Percentiles rank a stretch among this genome's conserved stretches.
These are phyloP conservation scores for Dicentrarchus labrax DNA, from an alignment of 2,113 vertebrate species.

Conservation along the genomic window DNA sequence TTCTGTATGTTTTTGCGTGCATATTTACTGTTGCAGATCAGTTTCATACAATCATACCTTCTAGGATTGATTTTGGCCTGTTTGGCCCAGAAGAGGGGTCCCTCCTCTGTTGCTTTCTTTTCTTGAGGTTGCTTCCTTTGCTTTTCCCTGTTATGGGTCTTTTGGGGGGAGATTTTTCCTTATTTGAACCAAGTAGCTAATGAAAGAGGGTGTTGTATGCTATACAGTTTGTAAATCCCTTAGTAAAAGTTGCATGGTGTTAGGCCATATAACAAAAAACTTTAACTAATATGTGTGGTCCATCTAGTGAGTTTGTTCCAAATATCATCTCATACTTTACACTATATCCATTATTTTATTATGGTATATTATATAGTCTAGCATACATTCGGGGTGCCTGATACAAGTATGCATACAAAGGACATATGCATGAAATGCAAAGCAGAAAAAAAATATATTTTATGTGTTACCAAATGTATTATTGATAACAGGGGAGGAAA, in stretches of 20 bases:
- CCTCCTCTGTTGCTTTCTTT: neutral
- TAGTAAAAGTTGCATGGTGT: neutral
- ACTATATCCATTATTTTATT: neutral
- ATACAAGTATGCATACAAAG: neutral
- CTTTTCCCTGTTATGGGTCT: neutral
- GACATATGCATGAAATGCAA: slow-evolving; percentile 16
- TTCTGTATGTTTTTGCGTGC: too few relatives aligned
- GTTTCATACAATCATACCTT: neutral
- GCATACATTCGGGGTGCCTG: neutral
- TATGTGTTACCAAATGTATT: slow-evolving; percentile 27
- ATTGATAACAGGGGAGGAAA: slow-evolving; percentile 20
- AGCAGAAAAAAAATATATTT: slow-evolving; percentile 5
- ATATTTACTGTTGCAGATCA: neutral
- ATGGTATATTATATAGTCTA: neutral
- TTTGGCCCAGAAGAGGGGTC: too few relatives aligned
- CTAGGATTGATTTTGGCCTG: neutral
- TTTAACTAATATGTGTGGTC: neutral
- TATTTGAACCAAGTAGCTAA: neutral
- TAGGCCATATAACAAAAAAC: neutral
- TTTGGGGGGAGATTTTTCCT: neutral
- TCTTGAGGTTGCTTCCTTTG: neutral
- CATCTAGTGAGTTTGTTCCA: neutral
- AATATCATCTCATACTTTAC: neutral
- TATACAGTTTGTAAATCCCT: neutral
- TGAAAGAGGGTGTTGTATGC: neutral